phyloP scores from a whole-genome alignment of 2,113 vertebrate genomes.

The Condylura cristata region DNA sequence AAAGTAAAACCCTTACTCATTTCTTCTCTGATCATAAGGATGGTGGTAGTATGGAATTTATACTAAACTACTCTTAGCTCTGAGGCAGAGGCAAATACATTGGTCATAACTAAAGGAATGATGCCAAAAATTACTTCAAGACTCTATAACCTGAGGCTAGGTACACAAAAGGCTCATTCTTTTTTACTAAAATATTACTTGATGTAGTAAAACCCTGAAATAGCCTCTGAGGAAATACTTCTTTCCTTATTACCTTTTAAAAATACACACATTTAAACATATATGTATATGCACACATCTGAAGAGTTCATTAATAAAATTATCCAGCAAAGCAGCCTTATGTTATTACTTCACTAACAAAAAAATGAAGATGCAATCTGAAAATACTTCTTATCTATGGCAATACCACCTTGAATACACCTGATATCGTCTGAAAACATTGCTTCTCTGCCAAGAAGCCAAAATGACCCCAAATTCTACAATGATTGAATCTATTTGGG shows the following conservation, averaged over 20 bases:
- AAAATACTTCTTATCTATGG: no score
- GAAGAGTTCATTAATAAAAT: constrained; percentile 2
- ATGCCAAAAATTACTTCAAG: constrained; percentile 15
- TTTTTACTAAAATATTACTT: constrained; percentile 20
- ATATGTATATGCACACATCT: no score
- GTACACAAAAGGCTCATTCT: not conserved
- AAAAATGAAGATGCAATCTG: constrained; percentile 7
- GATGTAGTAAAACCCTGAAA: constrained; percentile 27
- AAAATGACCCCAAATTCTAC: not conserved
- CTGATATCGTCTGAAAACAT: not conserved
- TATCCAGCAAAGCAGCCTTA: constrained; percentile 31
- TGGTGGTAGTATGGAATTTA: constrained; percentile 29
- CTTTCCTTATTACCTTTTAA: constrained; percentile 33
- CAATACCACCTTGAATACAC: no score
- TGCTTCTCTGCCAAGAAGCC: not conserved
- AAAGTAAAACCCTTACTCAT: not conserved
- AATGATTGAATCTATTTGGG: not conserved
- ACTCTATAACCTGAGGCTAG: constrained; percentile 16
- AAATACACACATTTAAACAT: not conserved
- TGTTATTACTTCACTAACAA: not conserved
- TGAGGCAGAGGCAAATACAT: not conserved
- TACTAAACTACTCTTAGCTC: constrained; percentile 50
- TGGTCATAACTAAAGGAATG: not conserved
- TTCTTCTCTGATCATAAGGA: constrained; percentile 31
- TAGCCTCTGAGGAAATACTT: constrained; percentile 26